Conservation (phyloP, 2,113 vertebrate genomes). For the Bujurquina vittata region DNA sequence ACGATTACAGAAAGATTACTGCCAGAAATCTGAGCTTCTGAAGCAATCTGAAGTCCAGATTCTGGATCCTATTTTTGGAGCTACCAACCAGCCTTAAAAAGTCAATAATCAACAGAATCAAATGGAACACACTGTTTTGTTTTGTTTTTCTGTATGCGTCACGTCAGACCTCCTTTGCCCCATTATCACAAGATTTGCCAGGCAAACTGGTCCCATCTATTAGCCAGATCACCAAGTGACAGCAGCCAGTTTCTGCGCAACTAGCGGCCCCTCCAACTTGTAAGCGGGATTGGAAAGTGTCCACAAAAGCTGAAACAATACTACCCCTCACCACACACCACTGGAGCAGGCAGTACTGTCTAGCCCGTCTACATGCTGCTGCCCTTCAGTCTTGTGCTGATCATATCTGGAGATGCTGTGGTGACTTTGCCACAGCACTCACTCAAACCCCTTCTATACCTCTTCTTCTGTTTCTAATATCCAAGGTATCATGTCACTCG, state of each 20-base stretch:
- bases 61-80: neutral
- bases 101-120: slow-evolving; percentile 33
- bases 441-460: neutral
- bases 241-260: slow-evolving; percentile 39
- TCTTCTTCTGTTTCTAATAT: slow-evolving; percentile 16
- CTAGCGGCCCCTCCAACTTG: slow-evolving; percentile 40
- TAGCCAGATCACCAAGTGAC: slow-evolving; percentile 46
- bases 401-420: neutral
- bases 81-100: slow-evolving; percentile 32
- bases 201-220: slow-evolving; percentile 60
- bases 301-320: slow-evolving; percentile 63
- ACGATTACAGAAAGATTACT: slow-evolving; percentile 4
- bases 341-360: slow-evolving; percentile 50
- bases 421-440: slow-evolving; percentile 25
- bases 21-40: neutral
- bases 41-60: neutral
- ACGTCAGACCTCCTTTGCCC: slow-evolving; percentile 31
- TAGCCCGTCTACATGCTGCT: slow-evolving; percentile 4
- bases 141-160: slow-evolving; percentile 26
- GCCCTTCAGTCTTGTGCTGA: slow-evolving; percentile 23
- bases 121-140: slow-evolving; percentile 8
- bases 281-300: slow-evolving; percentile 57
- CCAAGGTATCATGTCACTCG: slow-evolving; percentile 22
- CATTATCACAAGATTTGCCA: slow-evolving; percentile 45
- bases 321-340: slow-evolving; percentile 55